Evolutionary conservation across 2,888 invertebrate species (phyloP).

Genomic region (Acleris cristana): DNA sequence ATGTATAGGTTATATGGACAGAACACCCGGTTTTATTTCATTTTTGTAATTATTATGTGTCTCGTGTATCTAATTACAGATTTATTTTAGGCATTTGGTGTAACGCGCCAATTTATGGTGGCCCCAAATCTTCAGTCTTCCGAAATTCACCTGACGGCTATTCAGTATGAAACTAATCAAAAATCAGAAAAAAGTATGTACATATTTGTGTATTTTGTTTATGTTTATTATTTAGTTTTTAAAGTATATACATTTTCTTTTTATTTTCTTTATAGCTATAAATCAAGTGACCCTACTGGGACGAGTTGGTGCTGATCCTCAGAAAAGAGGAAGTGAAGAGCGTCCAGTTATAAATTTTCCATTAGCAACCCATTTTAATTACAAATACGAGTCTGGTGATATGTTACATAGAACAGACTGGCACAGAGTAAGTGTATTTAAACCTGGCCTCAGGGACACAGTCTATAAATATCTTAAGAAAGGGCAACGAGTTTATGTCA

Average conservation of each 20-base stretch:
- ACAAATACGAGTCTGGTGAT: slow-evolving; percentile 91
- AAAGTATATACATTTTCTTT: not conserved
- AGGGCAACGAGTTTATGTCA: slow-evolving; percentile 92
- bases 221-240: not conserved
- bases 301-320: slow-evolving; percentile 94
- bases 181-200: slow-evolving; percentile 73
- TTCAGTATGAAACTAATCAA: slow-evolving; percentile 53
- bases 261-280: slow-evolving; percentile 75
- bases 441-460: slow-evolving; percentile 90
- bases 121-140: slow-evolving; percentile 39
- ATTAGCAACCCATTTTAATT: slow-evolving; percentile 94
- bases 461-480: slow-evolving; percentile 92
- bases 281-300: slow-evolving; percentile 94
- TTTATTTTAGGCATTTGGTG: slow-evolving; percentile 48
- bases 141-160: slow-evolving; percentile 46
- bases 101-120: slow-evolving; percentile 45
- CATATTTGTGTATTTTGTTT: not conserved
- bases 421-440: slow-evolving; percentile 95
- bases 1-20: slow-evolving; percentile 7
- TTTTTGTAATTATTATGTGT: not conserved
- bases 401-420: slow-evolving; percentile 94
- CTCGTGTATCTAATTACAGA: not conserved
- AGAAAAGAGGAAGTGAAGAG: slow-evolving; percentile 90
- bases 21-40: not conserved
- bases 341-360: slow-evolving; percentile 96